phyloP scores from a whole-genome alignment of 2,888 invertebrate genomes.

The Heterodera filipjevi region DNA sequence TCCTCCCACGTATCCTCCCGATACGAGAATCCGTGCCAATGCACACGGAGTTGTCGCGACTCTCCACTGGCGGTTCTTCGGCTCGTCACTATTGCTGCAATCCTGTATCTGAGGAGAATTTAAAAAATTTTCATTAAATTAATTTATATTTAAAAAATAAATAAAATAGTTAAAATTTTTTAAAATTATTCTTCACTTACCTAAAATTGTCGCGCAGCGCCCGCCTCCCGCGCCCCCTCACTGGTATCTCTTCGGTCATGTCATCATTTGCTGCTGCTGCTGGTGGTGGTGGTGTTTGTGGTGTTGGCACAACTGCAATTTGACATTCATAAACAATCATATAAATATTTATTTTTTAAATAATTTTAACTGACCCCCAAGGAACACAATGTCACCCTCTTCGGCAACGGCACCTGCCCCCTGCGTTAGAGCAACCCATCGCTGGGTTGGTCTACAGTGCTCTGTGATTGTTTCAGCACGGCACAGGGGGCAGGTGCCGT shows the following conservation, averaged over 20 bases:
- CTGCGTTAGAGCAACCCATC: not conserved
- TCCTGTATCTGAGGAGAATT: not conserved
- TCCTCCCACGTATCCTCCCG: not conserved
- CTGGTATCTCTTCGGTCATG: too few relatives aligned
- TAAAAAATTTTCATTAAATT: not conserved
- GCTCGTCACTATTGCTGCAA: not conserved
- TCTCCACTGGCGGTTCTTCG: accelerated
- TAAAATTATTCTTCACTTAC: too few relatives aligned
- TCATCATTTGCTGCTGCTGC: too few relatives aligned
- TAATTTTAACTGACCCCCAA: not conserved
- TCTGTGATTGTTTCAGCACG: not conserved
- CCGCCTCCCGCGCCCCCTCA: too few relatives aligned
- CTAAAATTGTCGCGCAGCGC: too few relatives aligned
- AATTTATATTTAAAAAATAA: not conserved
- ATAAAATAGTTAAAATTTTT: not conserved
- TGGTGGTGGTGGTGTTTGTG: too few relatives aligned
- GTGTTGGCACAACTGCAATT: not conserved
- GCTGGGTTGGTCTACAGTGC: not conserved
- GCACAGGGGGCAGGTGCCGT: not conserved
- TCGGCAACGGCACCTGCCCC: not conserved
- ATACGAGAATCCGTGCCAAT: not conserved
- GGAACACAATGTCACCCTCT: too few relatives aligned
- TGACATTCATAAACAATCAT: not conserved
- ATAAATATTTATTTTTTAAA: too few relatives aligned
- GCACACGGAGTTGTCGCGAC: not conserved